Percentiles rank a stretch among this genome's conserved stretches.
These are phyloP conservation scores for Cataglyphis albicans DNA, from an alignment of 2,888 invertebrate genomes.

Conservation along the genomic window DNA sequence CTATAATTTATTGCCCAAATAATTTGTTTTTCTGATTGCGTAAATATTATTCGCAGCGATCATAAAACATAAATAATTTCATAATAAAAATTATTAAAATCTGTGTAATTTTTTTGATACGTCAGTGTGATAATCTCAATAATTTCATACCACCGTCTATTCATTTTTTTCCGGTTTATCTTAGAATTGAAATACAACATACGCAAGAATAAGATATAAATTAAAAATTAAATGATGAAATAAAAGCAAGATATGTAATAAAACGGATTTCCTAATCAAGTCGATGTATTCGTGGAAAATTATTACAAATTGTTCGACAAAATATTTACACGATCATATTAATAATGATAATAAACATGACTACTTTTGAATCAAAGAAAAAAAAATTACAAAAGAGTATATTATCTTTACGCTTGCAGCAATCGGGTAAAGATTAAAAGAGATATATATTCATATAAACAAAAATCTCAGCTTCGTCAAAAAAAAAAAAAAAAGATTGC, in stretches of 20 bases:
- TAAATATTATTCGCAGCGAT: background rate
- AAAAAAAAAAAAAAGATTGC: too few relatives aligned
- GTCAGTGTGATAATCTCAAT: too few relatives aligned
- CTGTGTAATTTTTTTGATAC: background rate
- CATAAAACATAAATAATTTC: background rate
- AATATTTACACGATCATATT: background rate
- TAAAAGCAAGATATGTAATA: slow-evolving; percentile 7
- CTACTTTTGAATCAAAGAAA: background rate
- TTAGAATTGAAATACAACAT: background rate
- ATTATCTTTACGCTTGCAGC: background rate
- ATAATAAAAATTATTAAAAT: background rate
- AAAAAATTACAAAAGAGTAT: background rate
- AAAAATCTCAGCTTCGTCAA: background rate
- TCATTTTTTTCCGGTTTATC: background rate
- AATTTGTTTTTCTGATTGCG: background rate
- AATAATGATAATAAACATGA: background rate
- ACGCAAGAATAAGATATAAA: background rate
- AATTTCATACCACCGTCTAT: too few relatives aligned
- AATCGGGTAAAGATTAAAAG: background rate
- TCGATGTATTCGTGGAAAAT: background rate
- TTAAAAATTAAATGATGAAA: slow-evolving; percentile 28
- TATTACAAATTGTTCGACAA: background rate
- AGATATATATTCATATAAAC: background rate
- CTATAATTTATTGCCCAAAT: background rate
- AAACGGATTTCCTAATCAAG: background rate